These are phyloP conservation scores for Linyphia triangularis DNA, from an alignment of 2,888 invertebrate species.

Conservation along the genomic window DNA sequence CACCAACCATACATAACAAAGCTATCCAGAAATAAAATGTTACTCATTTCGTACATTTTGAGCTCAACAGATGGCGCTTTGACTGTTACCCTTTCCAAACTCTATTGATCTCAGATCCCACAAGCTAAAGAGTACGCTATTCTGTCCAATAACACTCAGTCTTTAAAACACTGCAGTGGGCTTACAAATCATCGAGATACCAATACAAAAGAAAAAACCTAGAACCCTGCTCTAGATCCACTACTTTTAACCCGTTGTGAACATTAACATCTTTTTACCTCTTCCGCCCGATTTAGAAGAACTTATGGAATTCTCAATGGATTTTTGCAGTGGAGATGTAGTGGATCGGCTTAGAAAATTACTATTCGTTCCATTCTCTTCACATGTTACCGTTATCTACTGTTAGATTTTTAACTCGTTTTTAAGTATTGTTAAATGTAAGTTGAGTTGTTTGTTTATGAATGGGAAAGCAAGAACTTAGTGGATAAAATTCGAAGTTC, in stretches of 20 bases:
- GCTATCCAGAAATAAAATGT: too few relatives aligned
- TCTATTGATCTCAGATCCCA: constrained; percentile 58
- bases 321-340: constrained; percentile 3
- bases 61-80: constrained; percentile 58
- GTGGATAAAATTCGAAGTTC: neutral
- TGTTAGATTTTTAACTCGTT: constrained; percentile 38
- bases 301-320: constrained; percentile 27
- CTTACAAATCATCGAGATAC: constrained; percentile 39
- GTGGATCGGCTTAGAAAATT: neutral
- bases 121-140: constrained; percentile 49
- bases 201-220: constrained; percentile 29
- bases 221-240: neutral
- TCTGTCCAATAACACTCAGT: constrained; percentile 63
- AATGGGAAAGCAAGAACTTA: neutral
- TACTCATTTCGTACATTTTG: too few relatives aligned
- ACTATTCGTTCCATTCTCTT: neutral
- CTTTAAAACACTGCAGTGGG: constrained; percentile 69
- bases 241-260: neutral
- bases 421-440: constrained; percentile 20
- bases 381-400: constrained; percentile 38
- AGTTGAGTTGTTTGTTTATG: too few relatives aligned
- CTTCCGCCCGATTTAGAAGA: neutral
- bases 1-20: too few relatives aligned
- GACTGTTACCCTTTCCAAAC: constrained; percentile 10
- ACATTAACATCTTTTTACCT: neutral